These are phyloP conservation scores for Eupithecia abbreviata DNA, from an alignment of 2,888 invertebrate species.

Conservation along the genomic window DNA sequence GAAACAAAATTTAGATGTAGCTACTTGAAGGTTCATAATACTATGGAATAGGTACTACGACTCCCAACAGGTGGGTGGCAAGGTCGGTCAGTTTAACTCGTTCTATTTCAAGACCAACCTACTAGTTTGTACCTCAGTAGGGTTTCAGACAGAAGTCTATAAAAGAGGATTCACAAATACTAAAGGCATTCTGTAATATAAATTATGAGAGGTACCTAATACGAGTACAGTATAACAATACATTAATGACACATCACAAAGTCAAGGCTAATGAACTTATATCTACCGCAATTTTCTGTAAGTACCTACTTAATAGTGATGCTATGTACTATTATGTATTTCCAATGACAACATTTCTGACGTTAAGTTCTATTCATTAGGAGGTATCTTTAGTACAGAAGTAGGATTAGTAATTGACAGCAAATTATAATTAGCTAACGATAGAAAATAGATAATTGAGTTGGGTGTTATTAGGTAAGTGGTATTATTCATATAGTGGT, in stretches of 20 bases:
- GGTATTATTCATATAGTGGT: not conserved
- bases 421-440: not conserved
- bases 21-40: not conserved
- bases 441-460: not conserved
- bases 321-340: not conserved
- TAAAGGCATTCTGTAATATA: not conserved
- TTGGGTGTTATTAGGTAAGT: not conserved
- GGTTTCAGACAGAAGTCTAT: not conserved
- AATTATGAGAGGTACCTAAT: not conserved
- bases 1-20: not conserved
- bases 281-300: not conserved
- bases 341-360: not conserved
- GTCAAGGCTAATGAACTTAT: constrained; percentile 12
- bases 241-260: constrained; percentile 5
- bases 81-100: constrained; percentile 46
- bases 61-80: constrained; percentile 49
- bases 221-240: not conserved
- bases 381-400: not conserved
- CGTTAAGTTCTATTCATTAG: not conserved
- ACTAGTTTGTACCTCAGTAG: not conserved
- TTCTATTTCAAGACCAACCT: constrained; percentile 21
- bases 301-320: not conserved
- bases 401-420: not conserved
- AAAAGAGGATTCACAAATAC: not conserved
- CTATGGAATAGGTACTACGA: not conserved